Evolutionary conservation across 1,140 invertebrate species (phyloP).

Genomic region (Bombus picipes): DNA sequence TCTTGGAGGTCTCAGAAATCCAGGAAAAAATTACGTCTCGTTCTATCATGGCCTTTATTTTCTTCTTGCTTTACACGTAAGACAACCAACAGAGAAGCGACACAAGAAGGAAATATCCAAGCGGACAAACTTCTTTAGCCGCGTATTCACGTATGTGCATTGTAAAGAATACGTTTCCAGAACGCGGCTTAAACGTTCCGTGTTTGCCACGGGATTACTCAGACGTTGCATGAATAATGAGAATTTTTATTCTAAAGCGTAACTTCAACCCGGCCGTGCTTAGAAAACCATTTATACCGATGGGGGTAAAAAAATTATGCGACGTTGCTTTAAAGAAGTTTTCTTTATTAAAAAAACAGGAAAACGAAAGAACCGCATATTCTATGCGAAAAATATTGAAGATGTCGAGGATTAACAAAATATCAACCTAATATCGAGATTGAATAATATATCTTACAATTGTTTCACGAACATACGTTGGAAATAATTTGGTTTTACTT

Average conservation of each 20-base stretch:
- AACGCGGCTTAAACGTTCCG: conserved; percentile 22
- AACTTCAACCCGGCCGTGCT: not conserved
- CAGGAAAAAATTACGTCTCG: conserved; percentile 42
- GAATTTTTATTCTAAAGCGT: conserved; percentile 40
- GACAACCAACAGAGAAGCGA: not conserved
- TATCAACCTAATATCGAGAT: not conserved
- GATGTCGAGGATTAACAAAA: not conserved
- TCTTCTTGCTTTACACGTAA: not conserved
- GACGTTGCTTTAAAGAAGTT: not conserved
- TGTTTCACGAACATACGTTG: not conserved
- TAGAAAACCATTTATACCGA: conserved; percentile 6
- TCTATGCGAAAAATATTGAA: too few relatives aligned
- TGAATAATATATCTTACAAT: not conserved
- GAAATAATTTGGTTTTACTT: not conserved
- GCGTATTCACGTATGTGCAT: conserved; percentile 20
- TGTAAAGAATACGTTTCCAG: conserved; percentile 34
- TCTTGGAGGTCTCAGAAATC: conserved; percentile 3
- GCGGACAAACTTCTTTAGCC: conserved; percentile 30
- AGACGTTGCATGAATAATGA: conserved; percentile 35
- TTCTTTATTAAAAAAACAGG: not conserved
- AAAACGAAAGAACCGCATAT: not conserved
- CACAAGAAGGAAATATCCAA: not conserved
- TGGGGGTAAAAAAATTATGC: not conserved
- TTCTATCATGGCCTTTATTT: conserved; percentile 20
- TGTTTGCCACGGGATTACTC: conserved; percentile 33